Evolutionary conservation across 2,797 vertebrate species (phyloP), one percentile per base, ranked within the genome.

Genomic region (Silurus aristotelis): DNA sequence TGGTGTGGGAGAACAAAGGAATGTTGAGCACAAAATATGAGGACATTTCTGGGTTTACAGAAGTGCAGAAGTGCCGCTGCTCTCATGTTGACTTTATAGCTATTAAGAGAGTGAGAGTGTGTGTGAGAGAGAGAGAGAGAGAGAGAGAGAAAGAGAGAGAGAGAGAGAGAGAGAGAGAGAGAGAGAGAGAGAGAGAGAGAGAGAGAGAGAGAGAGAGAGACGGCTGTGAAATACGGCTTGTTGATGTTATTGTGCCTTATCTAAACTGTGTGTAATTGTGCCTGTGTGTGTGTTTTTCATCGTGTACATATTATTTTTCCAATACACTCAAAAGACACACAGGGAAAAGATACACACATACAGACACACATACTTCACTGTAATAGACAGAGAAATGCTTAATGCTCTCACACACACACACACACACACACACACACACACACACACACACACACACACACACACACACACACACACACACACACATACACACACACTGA

Each of bases 211-310:
- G 73, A 55, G 68, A 61, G 85, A 83, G 63, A 83, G 68, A 82
- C 60, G 31, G 84, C 20, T 58, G 72, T 43, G 82, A 80, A 85
- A 79, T 83, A 85, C 88, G 81, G 48, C 83, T 63, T 89, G 89
- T 83, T 77, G 79, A 87, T 87, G 84, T 86, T 84, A 89, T 85
- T 82, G 63, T 85, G 80, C 73, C 81, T 81, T 82, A 87, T 83
- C 27, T 85, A 70, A 75, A 71, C 6, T 31, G 77, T 79, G 68
- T 87, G 82, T 72, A 12, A 58, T 20, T 70, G 64, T 56, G 48
- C 22, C 9, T 68, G 43, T 82, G 9, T 84, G 64, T 82, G 66
- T 73, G 22, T 56, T 15, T 48, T 7, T 31, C 17, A 0, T 31
- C 68, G 77, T 84, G 67, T 83, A 72, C 48, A 84, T 66, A 60